Evolutionary conservation across 2,797 vertebrate genomes (phyloP).

Genomic region (Distichodus sexfasciatus): DNA sequence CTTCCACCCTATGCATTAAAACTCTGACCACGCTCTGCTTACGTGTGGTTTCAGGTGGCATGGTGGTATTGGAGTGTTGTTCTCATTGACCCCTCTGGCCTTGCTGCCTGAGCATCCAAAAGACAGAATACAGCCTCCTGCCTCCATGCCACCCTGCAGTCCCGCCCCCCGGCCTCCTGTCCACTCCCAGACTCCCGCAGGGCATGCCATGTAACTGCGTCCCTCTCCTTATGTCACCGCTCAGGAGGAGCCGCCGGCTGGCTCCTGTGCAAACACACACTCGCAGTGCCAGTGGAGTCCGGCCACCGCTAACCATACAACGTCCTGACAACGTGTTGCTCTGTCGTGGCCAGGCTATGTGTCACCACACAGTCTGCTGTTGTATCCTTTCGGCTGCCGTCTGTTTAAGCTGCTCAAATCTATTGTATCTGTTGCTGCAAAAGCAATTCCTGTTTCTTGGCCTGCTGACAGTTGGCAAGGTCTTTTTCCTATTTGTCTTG

Average conservation of each 20-base stretch:
- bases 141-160: neutral
- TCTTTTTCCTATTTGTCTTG: no score
- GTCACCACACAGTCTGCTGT: neutral
- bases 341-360: constrained; percentile 15
- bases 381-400: constrained; percentile 25
- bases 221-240: constrained; percentile 65
- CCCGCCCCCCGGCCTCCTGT: constrained; percentile 48
- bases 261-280: constrained; percentile 51
- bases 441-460: neutral
- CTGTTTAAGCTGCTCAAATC: constrained; percentile 4
- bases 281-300: constrained; percentile 27
- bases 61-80: constrained; percentile 15
- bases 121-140: constrained; percentile 50
- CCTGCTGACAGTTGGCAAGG: no score
- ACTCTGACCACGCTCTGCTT: constrained; percentile 24
- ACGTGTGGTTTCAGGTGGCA: constrained; percentile 10
- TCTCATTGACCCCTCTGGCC: constrained; percentile 57
- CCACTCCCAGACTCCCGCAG: constrained; percentile 60
- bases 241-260: constrained; percentile 46
- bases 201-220: constrained; percentile 61
- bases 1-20: neutral
- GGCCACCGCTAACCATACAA: constrained; percentile 17
- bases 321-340: constrained; percentile 33
- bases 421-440: neutral
- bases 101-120: constrained; percentile 48